phyloP scores from a whole-genome alignment of 2,113 vertebrate genomes.

The Thomomys bottae region DNA sequence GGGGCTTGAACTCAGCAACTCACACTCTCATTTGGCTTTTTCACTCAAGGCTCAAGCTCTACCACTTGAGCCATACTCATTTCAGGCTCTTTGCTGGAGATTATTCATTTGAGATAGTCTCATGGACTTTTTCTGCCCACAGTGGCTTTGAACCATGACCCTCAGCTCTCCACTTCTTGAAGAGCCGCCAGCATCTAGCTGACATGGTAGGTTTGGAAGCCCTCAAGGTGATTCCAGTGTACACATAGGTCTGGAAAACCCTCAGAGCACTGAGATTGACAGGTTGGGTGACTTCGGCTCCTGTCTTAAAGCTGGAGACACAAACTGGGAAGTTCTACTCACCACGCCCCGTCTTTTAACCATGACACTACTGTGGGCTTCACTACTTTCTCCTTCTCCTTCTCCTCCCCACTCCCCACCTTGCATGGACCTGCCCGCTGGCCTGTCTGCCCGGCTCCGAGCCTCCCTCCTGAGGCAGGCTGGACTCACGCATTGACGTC shows the following conservation, averaged over 20 bases:
- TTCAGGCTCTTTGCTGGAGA: no score
- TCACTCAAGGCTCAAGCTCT: no score
- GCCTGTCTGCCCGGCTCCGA: neutral
- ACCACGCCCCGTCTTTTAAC: neutral
- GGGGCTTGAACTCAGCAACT: no score
- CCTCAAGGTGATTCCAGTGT: neutral
- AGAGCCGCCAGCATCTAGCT: no score
- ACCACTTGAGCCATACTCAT: no score
- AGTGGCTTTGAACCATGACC: no score
- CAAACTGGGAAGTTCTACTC: neutral
- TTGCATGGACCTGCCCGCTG: neutral
- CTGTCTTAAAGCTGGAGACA: neutral
- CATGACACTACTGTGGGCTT: neutral
- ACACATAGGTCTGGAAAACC: neutral
- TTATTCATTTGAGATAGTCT: no score
- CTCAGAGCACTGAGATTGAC: neutral
- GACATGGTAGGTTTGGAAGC: neutral
- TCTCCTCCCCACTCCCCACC: neutral
- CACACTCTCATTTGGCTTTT: no score
- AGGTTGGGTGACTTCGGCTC: neutral
- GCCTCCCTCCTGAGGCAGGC: neutral
- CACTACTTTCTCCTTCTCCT: neutral
- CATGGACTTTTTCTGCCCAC: no score
- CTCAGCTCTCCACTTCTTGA: no score
- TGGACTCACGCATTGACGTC: conserved; percentile 77